These are phyloP conservation scores for Uloborus diversus DNA, from an alignment of 1,140 invertebrate species.

Conservation along the genomic window DNA sequence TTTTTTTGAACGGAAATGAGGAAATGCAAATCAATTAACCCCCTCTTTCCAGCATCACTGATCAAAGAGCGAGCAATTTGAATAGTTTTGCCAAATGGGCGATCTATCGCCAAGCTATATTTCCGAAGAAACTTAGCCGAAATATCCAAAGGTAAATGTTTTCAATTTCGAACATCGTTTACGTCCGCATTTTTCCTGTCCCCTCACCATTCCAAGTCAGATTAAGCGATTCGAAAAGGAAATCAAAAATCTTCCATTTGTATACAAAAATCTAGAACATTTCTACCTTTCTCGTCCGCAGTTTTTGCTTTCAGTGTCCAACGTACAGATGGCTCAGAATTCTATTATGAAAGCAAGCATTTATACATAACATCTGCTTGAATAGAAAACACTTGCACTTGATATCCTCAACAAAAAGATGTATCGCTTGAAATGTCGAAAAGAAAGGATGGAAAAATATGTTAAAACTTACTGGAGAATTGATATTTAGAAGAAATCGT, in stretches of 20 bases:
- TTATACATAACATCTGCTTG: slow-evolving; percentile 36
- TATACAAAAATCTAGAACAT: not conserved
- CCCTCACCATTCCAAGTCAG: not conserved
- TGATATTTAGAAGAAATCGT: too few species aligned
- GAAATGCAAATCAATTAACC: too few species aligned
- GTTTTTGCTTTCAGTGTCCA: not conserved
- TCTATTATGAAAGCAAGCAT: not conserved
- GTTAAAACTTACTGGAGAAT: too few species aligned
- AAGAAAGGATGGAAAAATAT: not conserved
- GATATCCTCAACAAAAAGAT: not conserved
- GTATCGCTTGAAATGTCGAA: not conserved
- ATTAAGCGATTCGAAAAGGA: slow-evolving; percentile 34
- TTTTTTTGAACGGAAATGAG: too few species aligned
- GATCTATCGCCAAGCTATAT: too few species aligned
- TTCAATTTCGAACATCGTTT: slow-evolving; percentile 51
- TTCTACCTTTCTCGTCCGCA: not conserved
- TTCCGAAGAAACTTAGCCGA: too few species aligned
- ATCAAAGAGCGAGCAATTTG: too few species aligned
- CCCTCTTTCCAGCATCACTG: too few species aligned
- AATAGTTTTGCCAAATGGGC: not conserved
- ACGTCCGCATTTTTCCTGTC: slow-evolving; percentile 12
- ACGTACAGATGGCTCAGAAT: not conserved
- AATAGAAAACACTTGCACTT: slow-evolving; percentile 7
- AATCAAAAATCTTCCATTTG: slow-evolving; percentile 36
- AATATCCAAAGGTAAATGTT: slow-evolving; percentile 37